Evolutionary conservation across 1,140 invertebrate genomes (phyloP).

Genomic region (Hypothenemus hampei): DNA sequence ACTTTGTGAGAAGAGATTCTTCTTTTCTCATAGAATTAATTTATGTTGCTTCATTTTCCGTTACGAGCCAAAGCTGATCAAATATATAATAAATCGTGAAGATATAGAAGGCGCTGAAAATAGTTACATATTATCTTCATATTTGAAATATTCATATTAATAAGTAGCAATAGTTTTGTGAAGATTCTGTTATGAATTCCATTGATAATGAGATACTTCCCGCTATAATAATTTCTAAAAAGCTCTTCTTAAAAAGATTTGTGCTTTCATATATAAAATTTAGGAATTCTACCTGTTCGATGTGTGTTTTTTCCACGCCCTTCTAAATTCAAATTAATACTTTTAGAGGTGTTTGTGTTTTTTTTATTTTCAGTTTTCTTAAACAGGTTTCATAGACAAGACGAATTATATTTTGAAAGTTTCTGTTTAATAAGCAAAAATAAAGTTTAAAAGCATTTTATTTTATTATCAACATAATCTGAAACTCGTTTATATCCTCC

Average conservation of each 20-base stretch:
- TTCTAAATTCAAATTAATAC: no score
- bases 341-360: no score
- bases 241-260: neutral
- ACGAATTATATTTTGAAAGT: no score
- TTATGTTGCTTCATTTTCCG: neutral
- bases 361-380: no score
- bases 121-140: neutral
- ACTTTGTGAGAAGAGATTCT: neutral
- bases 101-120: neutral
- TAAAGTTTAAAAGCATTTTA: no score
- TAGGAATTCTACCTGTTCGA: constrained; percentile 13
- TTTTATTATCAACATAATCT: no score
- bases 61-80: neutral
- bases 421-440: no score
- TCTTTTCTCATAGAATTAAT: neutral
- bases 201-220: neutral
- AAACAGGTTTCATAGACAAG: no score
- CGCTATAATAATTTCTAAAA: neutral
- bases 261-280: neutral
- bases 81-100: neutral
- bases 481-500: no score
- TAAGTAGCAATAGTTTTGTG: neutral
- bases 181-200: neutral
- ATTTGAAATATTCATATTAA: neutral
- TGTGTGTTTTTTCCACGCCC: neutral